Evolutionary conservation across 2,113 vertebrate species (phyloP), one percentile per base, ranked within the genome.

Genomic region (Phasianus colchicus): DNA sequence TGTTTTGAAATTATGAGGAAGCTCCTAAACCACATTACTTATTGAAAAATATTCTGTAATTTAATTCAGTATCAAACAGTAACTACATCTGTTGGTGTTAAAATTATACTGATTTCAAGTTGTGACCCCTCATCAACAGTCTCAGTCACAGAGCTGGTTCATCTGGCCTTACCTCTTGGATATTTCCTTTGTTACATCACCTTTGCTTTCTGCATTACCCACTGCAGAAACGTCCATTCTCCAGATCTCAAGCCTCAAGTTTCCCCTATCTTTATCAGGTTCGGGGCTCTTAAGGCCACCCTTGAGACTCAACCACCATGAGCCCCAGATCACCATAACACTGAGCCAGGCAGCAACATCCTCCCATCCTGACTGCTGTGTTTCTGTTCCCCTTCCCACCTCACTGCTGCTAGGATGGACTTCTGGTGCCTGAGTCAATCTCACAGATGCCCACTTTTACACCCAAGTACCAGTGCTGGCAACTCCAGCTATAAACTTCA

Each of bases 401-500:
- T 30, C 8, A 17, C 3, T 13, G 27, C 20, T 77, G 58, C 20
- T 74, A 58, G 5, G 5, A 22, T 0, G 3, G 6, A 13, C 14
- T 80, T 69, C 38, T 34, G 13, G 30, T 9, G 45, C 0, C 3
- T 1, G 1, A 81, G 21, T 0, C 2, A 0, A 24, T 13, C 22
- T 6, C 15, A 12, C 15, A 77, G 1, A 0, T 43, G 29, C 48
- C 8, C 60, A 8, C 17, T 5, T 1, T 6, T 12, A 29, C 5
- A 22, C 3, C 20, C 6, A 1, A 1, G 17, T 1, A 2, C 0
- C 1, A 1, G 38, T 42, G 38, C 11, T 4, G 15, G 0, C 24
- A 83, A n/a, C 0, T 50, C 42, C 74, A 60, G 11, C 24, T 57
- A 30, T n/a, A 38, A 45, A 34, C 12, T 34, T 60, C n/a, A 48